Evolutionary conservation across 2,113 vertebrate genomes (phyloP), one percentile per base, ranked within the genome.

Genomic region (Puntigrus tetrazona): DNA sequence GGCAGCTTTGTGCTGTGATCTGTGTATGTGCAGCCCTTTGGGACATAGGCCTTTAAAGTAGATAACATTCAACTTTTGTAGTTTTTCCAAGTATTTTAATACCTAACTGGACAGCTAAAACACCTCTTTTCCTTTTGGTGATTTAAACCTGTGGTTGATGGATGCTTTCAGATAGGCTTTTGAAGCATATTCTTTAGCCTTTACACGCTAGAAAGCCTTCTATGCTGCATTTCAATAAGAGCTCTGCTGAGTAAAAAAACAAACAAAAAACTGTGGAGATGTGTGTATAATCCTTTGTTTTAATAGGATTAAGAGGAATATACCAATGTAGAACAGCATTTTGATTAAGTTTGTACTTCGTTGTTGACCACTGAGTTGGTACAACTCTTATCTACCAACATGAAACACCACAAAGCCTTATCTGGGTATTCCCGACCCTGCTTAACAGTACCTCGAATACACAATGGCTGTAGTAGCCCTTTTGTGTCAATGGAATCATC

Each of bases 381-480:
- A 78, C 11, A 29, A 69, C 45, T 70, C 20, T 80, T 86, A 89
- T 10, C 20, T 87, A 79, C 84, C 76, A 38, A 89, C 47, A 88
- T 88, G 82, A 83, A 0, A 86, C 94, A 94, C 94, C 93, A 84
- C 4, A 1, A 94, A 90, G 96, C 96, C 96, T 96, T 96, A 96
- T 93, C 93, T 0, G 4, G 90, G 94, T 92, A 87, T 91, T 78
- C 50, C 36, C 13, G 0, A 25, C 90, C 94, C 91, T 88, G 93
- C 93, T 69, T 84, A 86, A 76, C 78, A 84, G 92, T 88, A 92
- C 94, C 94, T 95, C 88, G 2, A 20, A 22, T 3, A 81, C 86
- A 70, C 84, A 72, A 70, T 47, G 84, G 88, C 80, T 67, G 57
- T 16, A 70, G 41, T 82, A 2, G 78, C 81, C 69, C 36, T 75